Conservation (phyloP, 1,140 invertebrate species). For the Chlorops oryzae region DNA sequence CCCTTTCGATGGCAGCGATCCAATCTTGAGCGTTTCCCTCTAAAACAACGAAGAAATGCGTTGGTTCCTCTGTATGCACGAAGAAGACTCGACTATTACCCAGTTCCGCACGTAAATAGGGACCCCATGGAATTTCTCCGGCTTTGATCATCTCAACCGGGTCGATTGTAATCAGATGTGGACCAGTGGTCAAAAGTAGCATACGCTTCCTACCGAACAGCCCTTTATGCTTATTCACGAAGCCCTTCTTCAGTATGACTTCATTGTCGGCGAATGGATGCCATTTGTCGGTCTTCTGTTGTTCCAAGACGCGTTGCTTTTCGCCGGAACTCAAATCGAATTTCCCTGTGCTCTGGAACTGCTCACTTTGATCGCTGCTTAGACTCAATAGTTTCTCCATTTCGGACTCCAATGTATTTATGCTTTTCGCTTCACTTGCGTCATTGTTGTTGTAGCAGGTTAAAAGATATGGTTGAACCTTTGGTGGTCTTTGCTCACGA, state of each 20-base stretch:
- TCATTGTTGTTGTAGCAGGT: no score
- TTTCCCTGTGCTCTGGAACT: constrained; percentile 57
- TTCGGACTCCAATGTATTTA: no score
- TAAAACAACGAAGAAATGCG: no score
- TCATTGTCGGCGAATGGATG: constrained; percentile 78
- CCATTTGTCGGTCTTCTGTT: constrained; percentile 72
- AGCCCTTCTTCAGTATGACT: constrained; percentile 89
- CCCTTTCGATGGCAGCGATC: no score
- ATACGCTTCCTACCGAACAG: constrained; percentile 87
- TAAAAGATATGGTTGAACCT: constrained; percentile 75
- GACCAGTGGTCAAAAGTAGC: constrained; percentile 90
- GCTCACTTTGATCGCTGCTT: constrained; percentile 58
- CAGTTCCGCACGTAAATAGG: constrained; percentile 77
- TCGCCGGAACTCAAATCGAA: constrained; percentile 49
- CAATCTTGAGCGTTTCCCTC: no score
- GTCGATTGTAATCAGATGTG: constrained; percentile 94
- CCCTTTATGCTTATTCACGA: constrained; percentile 92
- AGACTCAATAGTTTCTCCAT: constrained; percentile 63
- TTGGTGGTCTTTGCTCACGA: constrained; percentile 71
- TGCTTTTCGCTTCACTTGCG: no score
- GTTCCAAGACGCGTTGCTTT: constrained; percentile 60
- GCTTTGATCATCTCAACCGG: constrained; percentile 89
- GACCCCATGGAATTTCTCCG: constrained; percentile 92
- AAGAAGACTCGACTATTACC: constrained; percentile 98
- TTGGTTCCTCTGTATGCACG: constrained; percentile 88